These are phyloP conservation scores for Enteromius afrohamiltoni DNA, from an alignment of 2,797 vertebrate species.

Conservation along the genomic window DNA sequence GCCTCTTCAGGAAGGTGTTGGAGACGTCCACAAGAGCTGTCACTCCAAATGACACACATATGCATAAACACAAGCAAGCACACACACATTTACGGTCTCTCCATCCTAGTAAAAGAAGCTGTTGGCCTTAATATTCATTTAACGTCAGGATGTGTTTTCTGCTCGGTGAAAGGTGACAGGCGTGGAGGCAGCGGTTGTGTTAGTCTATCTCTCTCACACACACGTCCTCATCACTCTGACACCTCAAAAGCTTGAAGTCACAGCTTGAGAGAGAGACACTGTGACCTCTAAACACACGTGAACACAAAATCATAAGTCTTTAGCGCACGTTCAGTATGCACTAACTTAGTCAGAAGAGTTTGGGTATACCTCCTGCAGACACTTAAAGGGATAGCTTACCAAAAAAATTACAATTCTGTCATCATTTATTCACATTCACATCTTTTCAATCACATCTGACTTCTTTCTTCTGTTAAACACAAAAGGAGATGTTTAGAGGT, in stretches of 20 bases:
- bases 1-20: conserved; percentile 53
- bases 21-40: conserved; percentile 60
- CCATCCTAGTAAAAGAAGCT: conserved; percentile 31
- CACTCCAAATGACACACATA: conserved; percentile 51
- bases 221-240: conserved; percentile 5
- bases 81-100: conserved; percentile 5
- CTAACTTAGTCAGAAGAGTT: neutral
- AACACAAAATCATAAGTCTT: conserved; percentile 4
- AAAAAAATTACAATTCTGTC: neutral
- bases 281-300: conserved; percentile 17
- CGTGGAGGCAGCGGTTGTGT: conserved; percentile 20
- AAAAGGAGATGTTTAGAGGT: neutral
- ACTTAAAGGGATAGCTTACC: neutral
- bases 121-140: conserved; percentile 40
- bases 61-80: conserved; percentile 11
- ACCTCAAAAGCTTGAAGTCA: conserved; percentile 29
- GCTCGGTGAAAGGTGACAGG: conserved; percentile 40
- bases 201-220: conserved; percentile 31
- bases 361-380: conserved; percentile 6
- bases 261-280: conserved; percentile 19
- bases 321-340: neutral
- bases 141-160: conserved; percentile 32
- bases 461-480: neutral
- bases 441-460: neutral
- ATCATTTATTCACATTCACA: neutral